phyloP scores from a whole-genome alignment of 2,888 invertebrate genomes.

The Diadegma fenestrale region DNA sequence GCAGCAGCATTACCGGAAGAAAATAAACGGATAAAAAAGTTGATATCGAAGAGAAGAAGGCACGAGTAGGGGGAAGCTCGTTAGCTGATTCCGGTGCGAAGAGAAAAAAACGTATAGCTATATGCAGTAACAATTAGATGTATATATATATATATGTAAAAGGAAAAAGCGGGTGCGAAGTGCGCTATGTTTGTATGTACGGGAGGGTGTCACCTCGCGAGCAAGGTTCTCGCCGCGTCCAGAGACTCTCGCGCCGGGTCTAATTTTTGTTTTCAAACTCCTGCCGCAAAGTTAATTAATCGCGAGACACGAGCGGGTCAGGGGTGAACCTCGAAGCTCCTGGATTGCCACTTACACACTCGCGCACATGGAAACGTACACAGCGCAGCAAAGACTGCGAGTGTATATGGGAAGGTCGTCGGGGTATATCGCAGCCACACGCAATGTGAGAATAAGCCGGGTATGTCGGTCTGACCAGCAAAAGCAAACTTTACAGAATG shows the following conservation, averaged over 20 bases:
- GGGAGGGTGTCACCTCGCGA: slow-evolving; percentile 13
- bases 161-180: slow-evolving; percentile 2
- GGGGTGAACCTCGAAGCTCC: slow-evolving; percentile 53
- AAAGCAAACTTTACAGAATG: slow-evolving; percentile 30
- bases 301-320: slow-evolving; percentile 58
- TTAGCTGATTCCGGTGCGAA: slow-evolving; percentile 30
- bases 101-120: background rate
- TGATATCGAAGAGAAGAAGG: slow-evolving; percentile 25
- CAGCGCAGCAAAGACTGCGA: slow-evolving; percentile 2
- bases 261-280: slow-evolving; percentile 68
- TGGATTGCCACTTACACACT: slow-evolving; percentile 3
- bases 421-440: slow-evolving; percentile 16
- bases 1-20: background rate
- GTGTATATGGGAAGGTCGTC: background rate
- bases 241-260: slow-evolving; percentile 32
- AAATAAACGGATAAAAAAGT: slow-evolving; percentile 21
- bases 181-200: slow-evolving; percentile 16
- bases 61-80: slow-evolving; percentile 49
- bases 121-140: slow-evolving; percentile 8
- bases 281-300: slow-evolving; percentile 68
- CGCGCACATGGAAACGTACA: slow-evolving; percentile 1
- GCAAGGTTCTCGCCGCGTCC: slow-evolving; percentile 14
- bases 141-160: too few relatives aligned
- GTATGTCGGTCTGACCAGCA: slow-evolving; percentile 39
- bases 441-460: slow-evolving; percentile 60